phyloP scores from a whole-genome alignment of 1,140 invertebrate species.

The Ceratosolen fusciceps region DNA sequence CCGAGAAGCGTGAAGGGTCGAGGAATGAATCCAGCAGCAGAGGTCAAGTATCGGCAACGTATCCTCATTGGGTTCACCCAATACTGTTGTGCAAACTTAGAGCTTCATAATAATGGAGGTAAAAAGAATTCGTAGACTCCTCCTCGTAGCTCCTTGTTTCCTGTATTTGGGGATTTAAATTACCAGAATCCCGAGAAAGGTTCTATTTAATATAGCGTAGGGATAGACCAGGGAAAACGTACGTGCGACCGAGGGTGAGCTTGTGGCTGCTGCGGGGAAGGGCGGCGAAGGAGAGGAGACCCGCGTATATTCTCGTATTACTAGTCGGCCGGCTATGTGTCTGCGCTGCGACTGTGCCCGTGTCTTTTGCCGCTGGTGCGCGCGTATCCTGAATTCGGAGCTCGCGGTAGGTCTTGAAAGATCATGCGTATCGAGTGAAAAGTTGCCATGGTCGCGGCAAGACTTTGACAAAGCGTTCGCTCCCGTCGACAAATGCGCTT shows the following conservation, averaged over 20 bases:
- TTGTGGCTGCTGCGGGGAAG: no score
- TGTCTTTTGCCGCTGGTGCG: no score
- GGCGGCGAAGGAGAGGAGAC: no score
- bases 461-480: slow-evolving; percentile 53
- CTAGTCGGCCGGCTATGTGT: not conserved
- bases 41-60: no score
- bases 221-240: not conserved
- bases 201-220: not conserved
- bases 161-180: not conserved
- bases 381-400: not conserved
- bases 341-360: no score
- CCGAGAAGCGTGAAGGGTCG: no score
- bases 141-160: not conserved
- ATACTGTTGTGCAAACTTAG: no score
- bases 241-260: not conserved
- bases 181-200: not conserved
- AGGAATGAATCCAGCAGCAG: no score
- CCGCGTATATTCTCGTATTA: not conserved
- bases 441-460: slow-evolving; percentile 35
- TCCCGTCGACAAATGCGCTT: slow-evolving; percentile 53
- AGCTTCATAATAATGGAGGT: no score
- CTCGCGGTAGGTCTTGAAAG: not conserved
- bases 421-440: slow-evolving; percentile 46
- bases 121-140: no score
- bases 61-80: not conserved